Evolutionary conservation across 1,140 invertebrate genomes (phyloP).

Genomic region (Pentalonia nigronervosa): DNA sequence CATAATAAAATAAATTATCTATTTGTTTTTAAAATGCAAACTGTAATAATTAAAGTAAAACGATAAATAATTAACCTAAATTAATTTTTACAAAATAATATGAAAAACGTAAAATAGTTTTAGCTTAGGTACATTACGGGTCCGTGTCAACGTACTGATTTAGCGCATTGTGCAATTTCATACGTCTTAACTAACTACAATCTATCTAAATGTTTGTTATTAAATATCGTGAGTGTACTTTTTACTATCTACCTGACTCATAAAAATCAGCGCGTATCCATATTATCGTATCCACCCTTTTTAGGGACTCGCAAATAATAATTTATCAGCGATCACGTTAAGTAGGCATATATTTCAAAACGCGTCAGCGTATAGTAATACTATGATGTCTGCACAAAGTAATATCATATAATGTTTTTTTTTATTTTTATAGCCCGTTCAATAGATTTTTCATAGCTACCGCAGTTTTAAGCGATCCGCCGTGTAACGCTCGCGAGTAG

Average conservation of each 20-base stretch:
- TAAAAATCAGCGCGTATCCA: not conserved
- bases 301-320: not conserved
- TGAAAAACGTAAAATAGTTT: too few species aligned
- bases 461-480: not conserved
- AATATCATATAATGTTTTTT: not conserved
- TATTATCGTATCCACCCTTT: not conserved
- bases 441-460: slow-evolving; percentile 31
- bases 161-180: too few species aligned
- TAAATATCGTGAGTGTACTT: not conserved
- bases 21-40: too few species aligned
- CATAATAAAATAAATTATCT: too few species aligned
- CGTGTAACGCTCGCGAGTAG: not conserved
- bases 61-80: too few species aligned
- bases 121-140: too few species aligned
- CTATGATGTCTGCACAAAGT: not conserved
- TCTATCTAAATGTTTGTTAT: not conserved
- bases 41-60: too few species aligned
- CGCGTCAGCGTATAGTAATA: not conserved
- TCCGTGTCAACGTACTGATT: too few species aligned
- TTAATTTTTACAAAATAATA: too few species aligned
- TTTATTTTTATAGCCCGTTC: slow-evolving; percentile 1
- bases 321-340: not conserved
- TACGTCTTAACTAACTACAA: not conserved
- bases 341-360: not conserved
- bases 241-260: not conserved